phyloP scores from a whole-genome alignment of 2,113 vertebrate species.

The Notothenia rossii region DNA sequence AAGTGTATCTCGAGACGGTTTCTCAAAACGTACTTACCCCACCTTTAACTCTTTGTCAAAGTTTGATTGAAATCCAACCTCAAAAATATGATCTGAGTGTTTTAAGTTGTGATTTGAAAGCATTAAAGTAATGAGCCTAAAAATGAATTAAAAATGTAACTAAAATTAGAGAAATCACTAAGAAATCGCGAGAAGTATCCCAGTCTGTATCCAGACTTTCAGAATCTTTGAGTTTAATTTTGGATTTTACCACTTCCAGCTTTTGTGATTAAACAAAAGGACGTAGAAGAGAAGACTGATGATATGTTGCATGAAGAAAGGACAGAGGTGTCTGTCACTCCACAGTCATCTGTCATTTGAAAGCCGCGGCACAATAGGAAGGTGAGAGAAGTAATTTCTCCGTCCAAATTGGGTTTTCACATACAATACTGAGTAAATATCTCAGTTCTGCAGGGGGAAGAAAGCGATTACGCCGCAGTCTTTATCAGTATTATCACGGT shows the following conservation, averaged over 20 bases:
- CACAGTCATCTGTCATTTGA: conserved; percentile 13
- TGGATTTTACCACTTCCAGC: not conserved
- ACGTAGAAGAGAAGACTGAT: not conserved
- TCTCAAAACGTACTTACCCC: no score
- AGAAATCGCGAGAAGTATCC: not conserved
- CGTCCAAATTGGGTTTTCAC: conserved; percentile 31
- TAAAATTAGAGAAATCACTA: not conserved
- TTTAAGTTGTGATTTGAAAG: no score
- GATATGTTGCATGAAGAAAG: not conserved
- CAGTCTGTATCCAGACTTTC: not conserved
- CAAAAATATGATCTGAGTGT: no score
- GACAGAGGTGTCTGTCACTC: not conserved
- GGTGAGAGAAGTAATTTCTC: conserved; percentile 33
- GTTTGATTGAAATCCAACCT: no score
- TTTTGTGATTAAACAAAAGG: conserved; percentile 1
- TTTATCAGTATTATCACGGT: conserved; percentile 43
- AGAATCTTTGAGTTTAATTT: not conserved
- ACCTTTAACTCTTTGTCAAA: no score
- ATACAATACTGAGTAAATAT: conserved; percentile 45
- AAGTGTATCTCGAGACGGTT: no score
- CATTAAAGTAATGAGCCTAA: not conserved
- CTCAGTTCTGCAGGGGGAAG: conserved; percentile 15
- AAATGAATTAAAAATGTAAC: not conserved
- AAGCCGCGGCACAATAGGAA: conserved; percentile 25
- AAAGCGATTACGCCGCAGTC: not conserved